Evolutionary conservation across 1,140 invertebrate species (phyloP).

Genomic region (Saccostrea glomerata): DNA sequence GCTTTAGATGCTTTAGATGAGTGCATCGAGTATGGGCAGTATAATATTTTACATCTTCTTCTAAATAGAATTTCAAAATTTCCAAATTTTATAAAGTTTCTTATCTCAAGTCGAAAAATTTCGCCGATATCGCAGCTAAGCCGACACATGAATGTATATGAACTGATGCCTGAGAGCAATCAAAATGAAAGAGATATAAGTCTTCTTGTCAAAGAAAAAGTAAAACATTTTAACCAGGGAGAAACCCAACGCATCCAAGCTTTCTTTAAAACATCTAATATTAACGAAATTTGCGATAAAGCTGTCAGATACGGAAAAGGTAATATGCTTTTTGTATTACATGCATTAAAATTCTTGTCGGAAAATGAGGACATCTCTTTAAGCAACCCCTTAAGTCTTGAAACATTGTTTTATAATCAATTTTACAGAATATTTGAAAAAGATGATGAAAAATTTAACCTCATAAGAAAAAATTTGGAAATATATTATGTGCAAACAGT

Average conservation of each 20-base stretch:
- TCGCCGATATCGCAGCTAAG: background rate
- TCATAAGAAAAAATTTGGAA: slow-evolving; percentile 11
- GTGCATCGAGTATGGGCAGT: background rate
- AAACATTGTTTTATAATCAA: background rate
- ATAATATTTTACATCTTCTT: background rate
- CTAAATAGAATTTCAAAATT: slow-evolving; percentile 17
- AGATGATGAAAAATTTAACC: background rate
- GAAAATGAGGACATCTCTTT: background rate
- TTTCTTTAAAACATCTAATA: background rate
- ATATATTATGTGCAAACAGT: background rate
- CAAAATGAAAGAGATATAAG: background rate
- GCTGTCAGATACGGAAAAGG: background rate
- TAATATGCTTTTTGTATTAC: background rate
- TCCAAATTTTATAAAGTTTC: slow-evolving; percentile 21
- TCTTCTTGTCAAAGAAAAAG: background rate
- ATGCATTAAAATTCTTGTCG: background rate
- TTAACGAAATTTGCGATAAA: background rate
- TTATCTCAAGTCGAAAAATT: slow-evolving; percentile 20
- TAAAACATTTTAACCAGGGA: background rate
- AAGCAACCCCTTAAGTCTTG: background rate
- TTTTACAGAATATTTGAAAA: slow-evolving; percentile 34
- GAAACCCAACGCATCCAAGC: background rate
- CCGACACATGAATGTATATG: background rate
- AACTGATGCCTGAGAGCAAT: background rate
- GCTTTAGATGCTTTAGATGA: slow-evolving; percentile 38